Evolutionary conservation across 2,113 vertebrate genomes (phyloP), one percentile per base, ranked within the genome.

Genomic region (Bucco capensis): DNA sequence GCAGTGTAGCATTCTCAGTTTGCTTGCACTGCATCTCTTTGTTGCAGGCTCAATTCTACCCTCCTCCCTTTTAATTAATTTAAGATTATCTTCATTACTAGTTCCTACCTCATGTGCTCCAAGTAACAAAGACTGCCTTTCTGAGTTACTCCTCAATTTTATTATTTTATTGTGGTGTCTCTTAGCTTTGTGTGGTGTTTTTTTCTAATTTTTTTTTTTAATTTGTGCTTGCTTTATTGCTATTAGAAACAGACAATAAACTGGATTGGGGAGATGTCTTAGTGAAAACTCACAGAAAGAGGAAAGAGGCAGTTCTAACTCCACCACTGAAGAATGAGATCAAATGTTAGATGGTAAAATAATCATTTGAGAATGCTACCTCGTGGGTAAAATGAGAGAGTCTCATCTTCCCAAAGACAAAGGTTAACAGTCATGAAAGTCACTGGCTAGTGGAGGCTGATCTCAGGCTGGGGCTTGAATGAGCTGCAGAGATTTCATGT

Each of bases 31-130:
- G 58, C 56, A 42, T 64, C 44, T 83, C 60, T 87, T 76, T 95
- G 88, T 95, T 91, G 57, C 75, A 83, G 83, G 44, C 69, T 64
- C 69, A 76, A 1, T 89, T 93, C 56, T 89, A 56, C 46, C 30
- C 2, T 19, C 14, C 47, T 76, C 76, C 23, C 18, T n/a, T 83
- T 90, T 92, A 89, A 97, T 96, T 95, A 94, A 89, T 88, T 92
- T 28, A 56, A 95, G 90, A 94, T 88, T 93, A 77, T 83, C 50
- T 10, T 15, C 58, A 46, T 90, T 93, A 62, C 37, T 92, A 72
- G 64, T 79, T 93, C 77, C 51, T 80, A n/a, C 61, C 46, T 83
- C 30, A 37, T 42, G 46, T 65, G 31, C 35, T 83, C 33, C 61
- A 82, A 79, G 47, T 40, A 85, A 88, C 54, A 92, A 92, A 90